Evolutionary conservation across 2,113 vertebrate genomes (phyloP), one percentile per base, ranked within the genome.

Genomic region (Myotis davidii): DNA sequence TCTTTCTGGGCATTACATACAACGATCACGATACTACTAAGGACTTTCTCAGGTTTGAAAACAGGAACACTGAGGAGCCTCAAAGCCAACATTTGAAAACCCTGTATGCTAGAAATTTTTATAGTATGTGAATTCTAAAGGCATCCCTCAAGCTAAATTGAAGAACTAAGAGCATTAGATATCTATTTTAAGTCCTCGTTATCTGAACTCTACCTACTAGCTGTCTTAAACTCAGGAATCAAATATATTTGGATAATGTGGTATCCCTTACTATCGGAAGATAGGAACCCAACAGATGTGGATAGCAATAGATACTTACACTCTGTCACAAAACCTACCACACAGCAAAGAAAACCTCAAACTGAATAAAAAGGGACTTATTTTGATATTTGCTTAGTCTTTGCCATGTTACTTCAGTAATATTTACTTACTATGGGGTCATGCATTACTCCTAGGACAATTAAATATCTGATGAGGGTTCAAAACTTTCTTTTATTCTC

Each of bases 331-430:
- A 52, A 92, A 73, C 14, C 39, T 50, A 95, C 17, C 32, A 16
- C 79, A 69, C 0, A 13, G 56, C 32, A 91, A 94, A 90, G 29
- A 94, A 79, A 82, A 39, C 27, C n/a, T 90, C 37, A 70, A 94
- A 61, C 0, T 45, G 32, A 90, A 64, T 64, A 37, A 93, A 90
- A 94, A 67, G 27, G 32, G 56, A 59, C 12, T 78, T 8, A 48
- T 67, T 88, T 72, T 81, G 54, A 90, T 48, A 25, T 69, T 91
- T 88, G 25, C n/a, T 90, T 65, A 84, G 73, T 69, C 65, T 95
- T 76, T 78, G 74, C 27, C 61, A 90, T 27, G 34, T 77, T 72
- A 91, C 39, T 89, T 85, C 48, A 90, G 29, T n/a, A 94, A 78
- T 39, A 85, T 21, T 74, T 89, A 85, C 29, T 74, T 89, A 84